phyloP scores from a whole-genome alignment of 2,797 vertebrate genomes.

The Xerus rutilus region DNA sequence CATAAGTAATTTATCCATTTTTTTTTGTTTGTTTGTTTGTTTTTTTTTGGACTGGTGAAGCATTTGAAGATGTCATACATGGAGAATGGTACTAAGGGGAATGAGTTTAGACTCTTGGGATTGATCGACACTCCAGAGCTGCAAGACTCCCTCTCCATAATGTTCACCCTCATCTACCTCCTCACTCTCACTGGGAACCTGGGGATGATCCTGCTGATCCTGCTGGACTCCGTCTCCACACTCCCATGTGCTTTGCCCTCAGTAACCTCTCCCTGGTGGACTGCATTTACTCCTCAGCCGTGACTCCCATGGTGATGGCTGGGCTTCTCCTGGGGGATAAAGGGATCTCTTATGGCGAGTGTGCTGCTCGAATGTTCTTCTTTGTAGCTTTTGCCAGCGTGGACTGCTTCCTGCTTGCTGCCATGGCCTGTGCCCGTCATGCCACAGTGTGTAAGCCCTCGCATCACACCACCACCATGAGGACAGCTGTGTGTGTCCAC shows the following conservation, averaged over 20 bases:
- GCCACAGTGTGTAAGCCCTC: not conserved
- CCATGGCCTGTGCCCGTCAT: constrained; percentile 14
- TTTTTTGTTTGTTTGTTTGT: not conserved
- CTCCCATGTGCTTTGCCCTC: constrained; percentile 16
- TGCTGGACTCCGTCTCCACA: not conserved
- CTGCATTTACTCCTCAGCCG: not conserved
- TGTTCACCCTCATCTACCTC: not conserved
- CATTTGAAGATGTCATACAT: not conserved
- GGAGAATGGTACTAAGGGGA: not conserved
- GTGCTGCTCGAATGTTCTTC: constrained; percentile 53
- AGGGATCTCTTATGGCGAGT: not conserved
- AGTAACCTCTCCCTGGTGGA: not conserved
- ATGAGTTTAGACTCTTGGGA: constrained; percentile 12
- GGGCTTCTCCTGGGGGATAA: constrained; percentile 5
- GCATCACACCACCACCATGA: not conserved
- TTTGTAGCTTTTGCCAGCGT: constrained; percentile 46
- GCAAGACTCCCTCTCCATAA: not conserved
- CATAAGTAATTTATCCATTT: not conserved
- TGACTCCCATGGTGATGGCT: constrained; percentile 28
- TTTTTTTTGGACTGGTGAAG: not conserved
- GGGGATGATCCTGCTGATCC: not conserved
- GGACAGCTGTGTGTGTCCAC: not conserved
- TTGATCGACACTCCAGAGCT: not conserved
- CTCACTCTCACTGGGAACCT: constrained; percentile 22
- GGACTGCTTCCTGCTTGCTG: not conserved